Base-by-base conservation (phyloP, 1,140 invertebrate genomes). In the Muscidifurax raptorellus region DNA sequence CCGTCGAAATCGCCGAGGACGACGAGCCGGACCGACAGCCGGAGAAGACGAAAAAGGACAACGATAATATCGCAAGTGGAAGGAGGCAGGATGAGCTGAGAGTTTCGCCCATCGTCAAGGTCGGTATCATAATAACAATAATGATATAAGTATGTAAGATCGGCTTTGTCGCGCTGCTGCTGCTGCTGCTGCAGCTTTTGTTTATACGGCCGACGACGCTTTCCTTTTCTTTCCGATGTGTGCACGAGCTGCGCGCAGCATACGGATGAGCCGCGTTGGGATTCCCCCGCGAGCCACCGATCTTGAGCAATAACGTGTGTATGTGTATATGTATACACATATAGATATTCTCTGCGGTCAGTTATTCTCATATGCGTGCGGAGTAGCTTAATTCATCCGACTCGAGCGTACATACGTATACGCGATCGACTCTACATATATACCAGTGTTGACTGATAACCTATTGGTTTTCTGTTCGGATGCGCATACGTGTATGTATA, bases 1-100 rank as follows among this genome's bases (percentile, higher is more conserved):
- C 92, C 82, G 83, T 91, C 28, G 90, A 91, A 47, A 84, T 88
- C 67, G 87, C 88, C 36, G 86, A 88, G 74, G 80, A 88, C 71
- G 87, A 89, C 66, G 84, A 86, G 28, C 25, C 76, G 76, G 86
- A 86, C 28, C 47, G 44, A 66, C 64, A 4, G 25, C 1, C 1
- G 66, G 18, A 69, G 25, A 18, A 87, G 69, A 87, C 84, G n/a
- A 81, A 86, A n/a, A 86, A 80, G 64, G 87, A 69, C 59, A 75
- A 36, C 47, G 80, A n/a, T n/a, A n/a, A n/a, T n/a, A n/a, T n/a
- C n/a, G n/a, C 28, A 40, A 22, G 80, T 28, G 81, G 82, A 40
- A 88, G 52, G 52, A 59, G 52, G 18, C 0, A 52, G 18, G 7
- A 86, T 76, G 2, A 13, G 47, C 18, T 10, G 47, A 52, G 47